These are phyloP conservation scores for Pterophyllum scalare DNA, from an alignment of 2,113 vertebrate species.

Conservation along the genomic window DNA sequence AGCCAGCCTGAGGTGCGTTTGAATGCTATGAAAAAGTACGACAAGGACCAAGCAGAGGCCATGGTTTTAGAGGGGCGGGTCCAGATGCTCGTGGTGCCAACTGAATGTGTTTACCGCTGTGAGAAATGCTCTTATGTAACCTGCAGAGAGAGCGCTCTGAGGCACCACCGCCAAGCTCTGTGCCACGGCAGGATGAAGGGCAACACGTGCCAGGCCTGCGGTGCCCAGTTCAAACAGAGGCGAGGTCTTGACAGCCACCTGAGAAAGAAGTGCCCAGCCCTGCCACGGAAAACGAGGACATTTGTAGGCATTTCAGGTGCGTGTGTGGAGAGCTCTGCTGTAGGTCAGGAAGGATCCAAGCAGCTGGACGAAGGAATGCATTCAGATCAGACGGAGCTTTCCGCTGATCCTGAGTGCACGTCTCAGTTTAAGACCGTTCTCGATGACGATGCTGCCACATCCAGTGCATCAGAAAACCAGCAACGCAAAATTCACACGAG, in stretches of 20 bases:
- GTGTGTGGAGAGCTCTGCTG: not conserved
- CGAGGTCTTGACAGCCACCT: conserved; percentile 89
- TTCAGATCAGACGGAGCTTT: conserved; percentile 10
- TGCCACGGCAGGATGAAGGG: conserved; percentile 81
- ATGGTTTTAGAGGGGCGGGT: conserved; percentile 93
- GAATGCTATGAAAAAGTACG: conserved; percentile 86
- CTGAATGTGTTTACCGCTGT: conserved; percentile 81
- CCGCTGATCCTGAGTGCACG: conserved; percentile 4
- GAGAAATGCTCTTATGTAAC: conserved; percentile 87
- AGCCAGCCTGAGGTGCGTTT: conserved; percentile 69
- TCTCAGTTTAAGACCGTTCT: not conserved
- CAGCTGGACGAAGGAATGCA: not conserved
- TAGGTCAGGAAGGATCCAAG: not conserved
- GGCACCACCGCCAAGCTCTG: conserved; percentile 80
- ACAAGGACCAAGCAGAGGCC: conserved; percentile 89
- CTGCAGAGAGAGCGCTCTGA: conserved; percentile 82
- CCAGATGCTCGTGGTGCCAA: conserved; percentile 91
- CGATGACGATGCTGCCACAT: not conserved
- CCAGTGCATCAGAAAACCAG: not conserved
- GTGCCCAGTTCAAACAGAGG: conserved; percentile 89
- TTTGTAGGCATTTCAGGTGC: conserved; percentile 17
- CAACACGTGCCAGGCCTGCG: conserved; percentile 83
- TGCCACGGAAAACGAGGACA: conserved; percentile 76
- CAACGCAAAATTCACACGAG: not conserved
- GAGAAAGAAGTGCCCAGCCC: conserved; percentile 84